Conservation (phyloP, 1,140 invertebrate genomes). For the Eciton burchellii region DNA sequence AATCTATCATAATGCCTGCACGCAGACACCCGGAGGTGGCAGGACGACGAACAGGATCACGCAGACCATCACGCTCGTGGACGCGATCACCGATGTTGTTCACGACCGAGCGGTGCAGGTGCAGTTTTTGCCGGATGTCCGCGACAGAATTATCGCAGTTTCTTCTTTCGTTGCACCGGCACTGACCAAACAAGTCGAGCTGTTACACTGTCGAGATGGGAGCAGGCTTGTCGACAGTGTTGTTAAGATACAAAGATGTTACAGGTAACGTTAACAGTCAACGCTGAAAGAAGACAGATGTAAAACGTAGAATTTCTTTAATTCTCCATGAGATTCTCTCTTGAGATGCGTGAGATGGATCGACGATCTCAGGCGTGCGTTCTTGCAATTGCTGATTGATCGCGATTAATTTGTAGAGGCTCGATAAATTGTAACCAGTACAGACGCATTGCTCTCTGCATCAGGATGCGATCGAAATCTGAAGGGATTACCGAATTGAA, state of each 20-base stretch:
- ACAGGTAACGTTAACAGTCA: slow-evolving; percentile 71
- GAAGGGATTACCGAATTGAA: slow-evolving; percentile 3
- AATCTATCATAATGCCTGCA: slow-evolving; percentile 88
- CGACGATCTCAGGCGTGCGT: too few species aligned
- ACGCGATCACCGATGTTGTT: slow-evolving; percentile 48
- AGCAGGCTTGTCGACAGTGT: slow-evolving; percentile 68
- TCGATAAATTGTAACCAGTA: too few species aligned
- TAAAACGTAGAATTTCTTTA: too few species aligned
- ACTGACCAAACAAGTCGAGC: not conserved
- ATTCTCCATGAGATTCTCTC: too few species aligned
- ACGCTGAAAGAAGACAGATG: not conserved
- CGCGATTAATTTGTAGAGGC: too few species aligned
- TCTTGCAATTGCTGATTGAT: not conserved
- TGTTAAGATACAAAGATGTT: slow-evolving; percentile 81
- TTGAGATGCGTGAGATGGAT: too few species aligned
- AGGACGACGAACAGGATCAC: slow-evolving; percentile 59
- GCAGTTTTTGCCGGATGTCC: slow-evolving; percentile 44
- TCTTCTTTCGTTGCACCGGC: not conserved
- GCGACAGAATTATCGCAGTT: slow-evolving; percentile 49
- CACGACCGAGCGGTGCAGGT: slow-evolving; percentile 61
- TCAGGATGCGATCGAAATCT: not conserved
- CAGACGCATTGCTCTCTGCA: not conserved
- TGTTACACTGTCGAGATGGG: not conserved
- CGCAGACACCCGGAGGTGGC: slow-evolving; percentile 86
- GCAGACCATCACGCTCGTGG: slow-evolving; percentile 49